Conservation (phyloP, 2,888 invertebrate genomes). For the Trileptium ribeirensis region DNA sequence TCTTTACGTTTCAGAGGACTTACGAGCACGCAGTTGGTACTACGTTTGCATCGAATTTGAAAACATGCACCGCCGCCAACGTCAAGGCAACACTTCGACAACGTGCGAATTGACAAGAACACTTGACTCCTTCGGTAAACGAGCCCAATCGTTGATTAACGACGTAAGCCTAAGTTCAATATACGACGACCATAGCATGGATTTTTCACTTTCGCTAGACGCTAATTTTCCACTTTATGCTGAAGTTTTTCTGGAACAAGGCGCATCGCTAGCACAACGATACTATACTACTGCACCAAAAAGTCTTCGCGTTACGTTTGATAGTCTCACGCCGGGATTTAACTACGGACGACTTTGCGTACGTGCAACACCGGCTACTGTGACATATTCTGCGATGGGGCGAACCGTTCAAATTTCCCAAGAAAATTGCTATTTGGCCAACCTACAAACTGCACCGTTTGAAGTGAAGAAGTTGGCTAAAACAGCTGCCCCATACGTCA, state of each 20-base stretch:
- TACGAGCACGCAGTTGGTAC: conserved; percentile 36
- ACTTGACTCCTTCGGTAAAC: conserved; percentile 40
- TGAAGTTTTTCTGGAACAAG: conserved; percentile 37
- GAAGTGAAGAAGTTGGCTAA: background rate
- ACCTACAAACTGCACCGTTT: background rate
- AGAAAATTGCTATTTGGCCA: background rate
- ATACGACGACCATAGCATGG: background rate
- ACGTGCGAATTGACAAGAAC: conserved; percentile 41
- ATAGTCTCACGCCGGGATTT: conserved; percentile 36
- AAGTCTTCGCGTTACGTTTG: conserved; percentile 38
- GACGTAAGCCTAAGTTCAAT: conserved; percentile 30
- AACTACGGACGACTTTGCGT: conserved; percentile 42
- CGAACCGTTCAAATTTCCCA: conserved; percentile 20
- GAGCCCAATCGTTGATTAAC: conserved; percentile 36
- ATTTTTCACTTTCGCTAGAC: background rate
- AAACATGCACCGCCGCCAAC: conserved; percentile 43
- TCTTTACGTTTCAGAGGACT: background rate
- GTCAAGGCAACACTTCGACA: conserved; percentile 39
- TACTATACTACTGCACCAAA: conserved; percentile 32
- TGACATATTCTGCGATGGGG: conserved; percentile 42
- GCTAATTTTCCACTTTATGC: conserved; percentile 41
- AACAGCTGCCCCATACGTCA: background rate
- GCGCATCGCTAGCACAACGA: conserved; percentile 36
- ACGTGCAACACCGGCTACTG: conserved; percentile 41
- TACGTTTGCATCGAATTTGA: conserved; percentile 45